Percentiles rank a stretch among this genome's conserved stretches.
phyloP scores from a whole-genome alignment of 2,888 invertebrate genomes.

The Heliconius hortense region DNA sequence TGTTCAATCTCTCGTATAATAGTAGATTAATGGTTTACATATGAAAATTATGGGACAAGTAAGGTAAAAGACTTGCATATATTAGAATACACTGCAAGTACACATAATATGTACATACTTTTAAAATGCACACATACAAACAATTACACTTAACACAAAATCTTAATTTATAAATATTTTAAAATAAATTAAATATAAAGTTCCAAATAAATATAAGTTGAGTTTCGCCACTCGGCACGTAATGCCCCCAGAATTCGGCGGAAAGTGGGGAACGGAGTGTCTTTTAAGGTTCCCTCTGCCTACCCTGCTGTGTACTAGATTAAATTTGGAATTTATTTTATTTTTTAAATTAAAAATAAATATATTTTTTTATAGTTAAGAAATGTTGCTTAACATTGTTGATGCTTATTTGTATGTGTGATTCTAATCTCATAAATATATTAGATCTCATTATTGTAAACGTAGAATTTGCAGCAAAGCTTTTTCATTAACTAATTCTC shows the following conservation, averaged over 20 bases:
- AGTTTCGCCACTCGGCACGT: no score
- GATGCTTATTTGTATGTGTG: slow-evolving; percentile 58
- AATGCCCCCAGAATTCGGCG: no score
- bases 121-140: slow-evolving; percentile 8
- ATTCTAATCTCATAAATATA: slow-evolving; percentile 61
- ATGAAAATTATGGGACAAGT: neutral
- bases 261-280: no score
- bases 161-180: neutral
- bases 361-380: neutral
- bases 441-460: slow-evolving; percentile 56
- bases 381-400: slow-evolving; percentile 32
- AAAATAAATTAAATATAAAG: slow-evolving; percentile 1
- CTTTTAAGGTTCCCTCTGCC: no score
- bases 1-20: neutral
- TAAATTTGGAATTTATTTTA: no score
- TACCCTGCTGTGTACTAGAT: no score
- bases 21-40: neutral
- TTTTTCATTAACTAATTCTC: slow-evolving; percentile 75
- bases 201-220: no score
- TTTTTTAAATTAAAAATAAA: neutral
- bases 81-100: slow-evolving; percentile 1
- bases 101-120: neutral
- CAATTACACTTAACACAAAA: neutral
- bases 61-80: neutral
- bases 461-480: slow-evolving; percentile 76